phyloP scores from a whole-genome alignment of 1,140 invertebrate genomes.

The Caligus rogercresseyi region DNA sequence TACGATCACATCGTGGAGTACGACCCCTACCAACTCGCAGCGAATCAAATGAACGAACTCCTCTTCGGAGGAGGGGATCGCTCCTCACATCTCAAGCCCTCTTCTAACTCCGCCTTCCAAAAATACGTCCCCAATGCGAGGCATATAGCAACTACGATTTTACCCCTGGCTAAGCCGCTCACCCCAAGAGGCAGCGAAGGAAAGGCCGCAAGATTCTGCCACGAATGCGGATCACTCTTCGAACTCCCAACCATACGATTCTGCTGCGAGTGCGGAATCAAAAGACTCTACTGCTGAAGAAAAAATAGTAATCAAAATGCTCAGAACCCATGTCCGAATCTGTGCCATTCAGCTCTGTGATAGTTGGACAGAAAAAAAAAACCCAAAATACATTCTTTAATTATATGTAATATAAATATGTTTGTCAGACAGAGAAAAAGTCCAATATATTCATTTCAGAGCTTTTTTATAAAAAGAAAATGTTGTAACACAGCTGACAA shows the following conservation, averaged over 20 bases:
- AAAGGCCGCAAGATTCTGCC: slow-evolving; percentile 7
- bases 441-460: too few species aligned
- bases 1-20: slow-evolving; percentile 12
- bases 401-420: too few species aligned
- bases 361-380: background rate
- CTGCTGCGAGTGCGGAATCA: slow-evolving; percentile 14
- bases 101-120: slow-evolving; percentile 13
- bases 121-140: slow-evolving; percentile 2
- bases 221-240: slow-evolving; percentile 6
- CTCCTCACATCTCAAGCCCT: background rate
- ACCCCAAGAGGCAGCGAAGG: background rate
- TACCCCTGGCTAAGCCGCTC: background rate
- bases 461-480: too few species aligned
- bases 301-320: background rate
- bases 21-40: slow-evolving; percentile 12
- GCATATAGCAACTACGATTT: background rate
- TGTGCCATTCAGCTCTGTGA: background rate
- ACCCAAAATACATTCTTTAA: background rate
- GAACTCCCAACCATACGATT: slow-evolving; percentile 8
- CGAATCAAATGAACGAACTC: slow-evolving; percentile 15
- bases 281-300: slow-evolving; percentile 13
- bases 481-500: too few species aligned
- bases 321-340: background rate
- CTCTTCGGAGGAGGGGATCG: background rate
- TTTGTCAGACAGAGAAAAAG: background rate